phyloP scores from a whole-genome alignment of 2,113 vertebrate species.

The Smithornis capensis region DNA sequence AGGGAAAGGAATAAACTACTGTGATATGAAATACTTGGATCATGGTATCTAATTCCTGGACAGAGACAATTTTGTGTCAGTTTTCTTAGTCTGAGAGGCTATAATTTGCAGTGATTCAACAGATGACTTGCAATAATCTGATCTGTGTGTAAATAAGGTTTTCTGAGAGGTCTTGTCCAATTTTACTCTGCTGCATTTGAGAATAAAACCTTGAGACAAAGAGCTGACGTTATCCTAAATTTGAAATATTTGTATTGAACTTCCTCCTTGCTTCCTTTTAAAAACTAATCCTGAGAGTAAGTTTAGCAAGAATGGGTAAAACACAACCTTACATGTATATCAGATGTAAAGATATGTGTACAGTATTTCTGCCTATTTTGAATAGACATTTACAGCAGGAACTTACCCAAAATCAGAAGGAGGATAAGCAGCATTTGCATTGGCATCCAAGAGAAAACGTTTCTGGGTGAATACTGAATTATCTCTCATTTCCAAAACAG shows the following conservation, averaged over 20 bases:
- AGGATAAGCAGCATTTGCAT: slow-evolving; percentile 77
- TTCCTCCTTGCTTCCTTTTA: neutral
- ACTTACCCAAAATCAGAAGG: slow-evolving; percentile 78
- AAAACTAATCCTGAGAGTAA: neutral
- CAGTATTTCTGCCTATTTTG: neutral
- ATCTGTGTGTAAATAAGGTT: neutral
- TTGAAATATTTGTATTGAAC: neutral
- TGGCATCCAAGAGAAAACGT: slow-evolving; percentile 89
- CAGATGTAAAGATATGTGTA: neutral
- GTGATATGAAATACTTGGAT: neutral
- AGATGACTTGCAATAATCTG: neutral
- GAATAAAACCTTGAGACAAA: neutral
- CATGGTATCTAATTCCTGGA: neutral
- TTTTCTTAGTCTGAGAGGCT: neutral
- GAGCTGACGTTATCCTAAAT: neutral
- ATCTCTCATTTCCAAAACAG: slow-evolving; percentile 75
- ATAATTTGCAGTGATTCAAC: neutral
- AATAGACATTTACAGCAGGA: neutral
- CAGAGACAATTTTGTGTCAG: neutral
- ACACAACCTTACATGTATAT: neutral
- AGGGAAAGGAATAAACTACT: neutral
- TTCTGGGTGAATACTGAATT: slow-evolving; percentile 73
- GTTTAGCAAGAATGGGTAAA: neutral
- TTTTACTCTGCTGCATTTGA: neutral
- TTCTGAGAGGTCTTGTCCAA: neutral